These are phyloP conservation scores for Troilus luridus DNA, from an alignment of 2,888 invertebrate genomes.

Conservation along the genomic window DNA sequence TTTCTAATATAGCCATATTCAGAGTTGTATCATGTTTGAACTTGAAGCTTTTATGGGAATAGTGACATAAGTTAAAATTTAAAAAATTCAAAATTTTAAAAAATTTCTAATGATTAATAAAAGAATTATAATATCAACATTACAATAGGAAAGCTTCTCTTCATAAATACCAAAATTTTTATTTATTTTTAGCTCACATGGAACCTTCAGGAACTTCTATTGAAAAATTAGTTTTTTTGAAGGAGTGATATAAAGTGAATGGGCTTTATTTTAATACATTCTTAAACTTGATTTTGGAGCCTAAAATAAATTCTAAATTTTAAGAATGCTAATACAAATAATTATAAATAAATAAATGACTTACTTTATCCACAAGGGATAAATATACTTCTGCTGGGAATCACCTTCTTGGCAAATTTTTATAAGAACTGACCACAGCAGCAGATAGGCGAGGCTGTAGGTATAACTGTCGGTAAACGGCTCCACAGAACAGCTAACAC, in stretches of 20 bases:
- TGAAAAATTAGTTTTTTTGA: neutral
- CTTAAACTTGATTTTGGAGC: neutral
- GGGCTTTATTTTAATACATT: neutral
- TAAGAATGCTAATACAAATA: neutral
- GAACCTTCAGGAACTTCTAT: too few species aligned
- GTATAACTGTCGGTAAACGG: constrained; percentile 75
- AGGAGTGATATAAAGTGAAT: neutral
- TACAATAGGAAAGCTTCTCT: too few species aligned
- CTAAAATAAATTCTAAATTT: neutral
- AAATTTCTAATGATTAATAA: too few species aligned
- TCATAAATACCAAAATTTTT: too few species aligned
- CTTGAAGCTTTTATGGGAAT: too few species aligned
- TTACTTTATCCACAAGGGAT: constrained; percentile 78
- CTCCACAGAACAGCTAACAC: constrained; percentile 74
- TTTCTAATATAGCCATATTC: too few species aligned
- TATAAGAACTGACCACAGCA: constrained; percentile 80
- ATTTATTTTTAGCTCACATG: too few species aligned
- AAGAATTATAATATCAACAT: too few species aligned
- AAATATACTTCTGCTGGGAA: constrained; percentile 80
- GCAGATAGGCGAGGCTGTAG: constrained; percentile 78
- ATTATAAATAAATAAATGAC: neutral
- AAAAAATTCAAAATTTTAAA: too few species aligned
- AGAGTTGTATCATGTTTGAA: too few species aligned
- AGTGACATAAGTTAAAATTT: too few species aligned
- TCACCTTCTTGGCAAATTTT: constrained; percentile 77